Base-by-base conservation (phyloP, 2,113 vertebrate species). In the Rhea americana region DNA sequence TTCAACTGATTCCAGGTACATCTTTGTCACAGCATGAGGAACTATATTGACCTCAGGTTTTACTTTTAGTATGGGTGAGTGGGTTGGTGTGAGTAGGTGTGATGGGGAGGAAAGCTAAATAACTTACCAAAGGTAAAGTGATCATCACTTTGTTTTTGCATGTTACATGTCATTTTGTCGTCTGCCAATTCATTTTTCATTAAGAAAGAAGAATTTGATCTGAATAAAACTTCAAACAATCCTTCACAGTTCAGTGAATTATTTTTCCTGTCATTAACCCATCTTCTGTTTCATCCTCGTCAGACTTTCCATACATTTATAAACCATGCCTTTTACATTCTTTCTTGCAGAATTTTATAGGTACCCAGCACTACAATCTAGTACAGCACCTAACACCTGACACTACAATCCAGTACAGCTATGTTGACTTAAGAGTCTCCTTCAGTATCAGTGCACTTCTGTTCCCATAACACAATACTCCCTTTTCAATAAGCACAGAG, bases 121-220 rank as follows among this genome's bases (percentile, higher is more conserved):
- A 75, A 53, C 85, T 87, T 76, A 37, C 10, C 11, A 41, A 37
- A 7, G 68, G 7, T 1, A 90, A 79, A 65, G 15, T 7, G 7
- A 61, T 6, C 7, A 41, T 18, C 0, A 3, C 24, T 77, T 80
- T 72, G 4, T 7, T 83, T 73, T 83, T 56, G 11, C 65, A 70
- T 65, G 4, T 63, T 76, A 37, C 0, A 0, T 51, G 18, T 4
- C n/a, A 76, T 19, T 5, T 81, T 73, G 11, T 86, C 7, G 18
- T 70, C 37, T 50, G 6, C 8, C 65, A 35, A 35, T 35, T 35
- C 35, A 11, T 28, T n/a, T 72, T 87, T 50, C 4, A 22, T 47
- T 43, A 41, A 62, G 50, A 39, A 70, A 70, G 9, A 86, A 87
- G 2, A 59, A 3, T 3, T 50, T 55, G 20, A 41, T 81, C 13